Base-by-base conservation (phyloP, 2,888 invertebrate genomes). In the Catocala sponsa region DNA sequence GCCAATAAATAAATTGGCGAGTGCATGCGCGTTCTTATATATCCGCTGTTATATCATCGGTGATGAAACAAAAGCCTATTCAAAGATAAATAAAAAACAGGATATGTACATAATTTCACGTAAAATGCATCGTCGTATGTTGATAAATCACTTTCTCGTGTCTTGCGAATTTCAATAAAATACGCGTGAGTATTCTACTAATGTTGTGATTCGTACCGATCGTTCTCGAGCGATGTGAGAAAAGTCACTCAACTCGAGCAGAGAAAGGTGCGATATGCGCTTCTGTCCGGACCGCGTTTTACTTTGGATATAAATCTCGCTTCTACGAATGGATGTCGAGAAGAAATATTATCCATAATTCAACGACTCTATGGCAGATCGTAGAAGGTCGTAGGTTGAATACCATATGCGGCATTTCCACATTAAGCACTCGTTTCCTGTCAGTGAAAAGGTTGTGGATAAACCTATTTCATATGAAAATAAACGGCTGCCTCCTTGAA, bases 111-210 rank as follows among this genome's bases (percentile, higher is more conserved):
- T 75, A 68, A 75, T 65, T 68, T 66, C 66, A 68, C 68, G 70
- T 67, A 70, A 76, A 72, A 56, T 70, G 68, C 78, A 68, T 64
- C 50, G 55, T 38, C 51, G 55, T 72, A 54, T 67, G 67, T 72
- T 68, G 63, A 74, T 85, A 83, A 82, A 85, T 86, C 83, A 88
- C 89, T 90, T 89, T 91, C 89, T 82, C 88, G 82, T 78, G 72
- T 80, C 75, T 72, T 67, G 70, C 64, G 52, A 74, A 90, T 90
- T 89, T 88, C 75, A 89, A 90, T 90, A 87, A 88, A 83, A 79
- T 70, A 61, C 80, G 83, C 81, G 76, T 90, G 83, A 74, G 70
- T 64, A 89, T 88, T 85, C 88, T 74, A 68, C 59, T 51, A 61
- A 75, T 83, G 83, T 83, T 61, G 70, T 62, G 55, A 72, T 77